Base-by-base conservation (phyloP, 2,888 invertebrate genomes). In the Eulithis prunata region DNA sequence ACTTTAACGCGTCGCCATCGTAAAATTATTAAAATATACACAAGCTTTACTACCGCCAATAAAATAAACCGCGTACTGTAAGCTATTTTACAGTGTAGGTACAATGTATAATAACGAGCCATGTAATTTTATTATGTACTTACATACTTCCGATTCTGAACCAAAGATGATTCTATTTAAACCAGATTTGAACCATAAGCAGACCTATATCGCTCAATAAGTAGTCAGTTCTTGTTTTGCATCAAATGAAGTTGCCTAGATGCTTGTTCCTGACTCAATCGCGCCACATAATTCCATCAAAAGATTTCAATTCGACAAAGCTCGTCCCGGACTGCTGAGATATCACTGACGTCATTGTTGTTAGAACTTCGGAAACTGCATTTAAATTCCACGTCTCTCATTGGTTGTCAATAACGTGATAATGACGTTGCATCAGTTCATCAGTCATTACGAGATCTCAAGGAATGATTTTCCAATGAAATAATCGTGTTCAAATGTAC, bases 51-150 rank as follows among this genome's bases (percentile, higher is more conserved):
- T 78, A 49, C 74, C 58, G 73, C 70, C 71, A 78, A 80, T 82
- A 49, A 83, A 82, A 83, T 80, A 78, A 76, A 75, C 77, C 79
- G 67, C 76, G 78, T 77, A 78, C 76, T 82, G 81, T 81, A 75
- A 77, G 74, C 66, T 70, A 73, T 76, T 82, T 74, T 21, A 49
- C 74, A 76, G 80, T 83, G 80, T n/a, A n/a, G n/a, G n/a, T 84
- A 87, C 84, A 83, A 77, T 82, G 84, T 86, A 81, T 82, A 81
- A 86, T 79, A 84, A 41, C 41, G 41, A 81, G 73, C 75, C 76
- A 72, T 75, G 71, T 65, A 74, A 71, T 76, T 82, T 84, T 84
- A 83, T 77, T 77, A 46, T 57, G 52, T 49, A 21, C 49, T 49
- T 49, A 21, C 14, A 8, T 12, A 72, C 73, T 66, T 62, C 62